phyloP scores from a whole-genome alignment of 2,797 vertebrate genomes.

The Numenius phaeopus region DNA sequence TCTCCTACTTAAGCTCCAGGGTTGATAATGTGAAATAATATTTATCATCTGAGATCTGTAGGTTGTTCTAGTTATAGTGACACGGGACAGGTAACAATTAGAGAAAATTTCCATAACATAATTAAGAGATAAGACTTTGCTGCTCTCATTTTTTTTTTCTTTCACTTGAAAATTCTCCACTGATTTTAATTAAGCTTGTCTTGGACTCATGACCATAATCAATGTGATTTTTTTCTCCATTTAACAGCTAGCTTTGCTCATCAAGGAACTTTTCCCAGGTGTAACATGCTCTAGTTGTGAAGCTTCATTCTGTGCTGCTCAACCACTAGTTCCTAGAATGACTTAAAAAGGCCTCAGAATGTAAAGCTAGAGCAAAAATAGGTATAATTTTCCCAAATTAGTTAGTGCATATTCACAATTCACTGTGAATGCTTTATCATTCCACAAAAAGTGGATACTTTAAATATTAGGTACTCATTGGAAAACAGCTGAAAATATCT shows the following conservation, averaged over 20 bases:
- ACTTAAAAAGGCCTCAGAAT: conserved; percentile 1
- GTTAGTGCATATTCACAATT: neutral
- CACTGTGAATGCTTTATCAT: neutral
- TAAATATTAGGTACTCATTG: neutral
- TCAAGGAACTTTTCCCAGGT: conserved; percentile 45
- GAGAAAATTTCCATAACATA: conserved; percentile 22
- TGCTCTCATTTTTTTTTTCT: neutral
- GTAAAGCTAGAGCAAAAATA: neutral
- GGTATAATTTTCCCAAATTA: neutral
- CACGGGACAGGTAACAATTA: conserved; percentile 24
- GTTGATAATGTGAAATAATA: neutral
- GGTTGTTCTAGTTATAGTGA: neutral
- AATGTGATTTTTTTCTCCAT: neutral
- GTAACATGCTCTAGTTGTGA: conserved; percentile 10
- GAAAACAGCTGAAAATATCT: neutral
- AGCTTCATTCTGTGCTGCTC: neutral
- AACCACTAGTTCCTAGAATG: neutral
- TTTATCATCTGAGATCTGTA: neutral
- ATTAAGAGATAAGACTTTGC: conserved; percentile 25
- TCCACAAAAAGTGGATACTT: neutral
- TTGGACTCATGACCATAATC: conserved; percentile 53
- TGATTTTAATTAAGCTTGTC: conserved; percentile 65
- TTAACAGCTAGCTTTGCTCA: conserved; percentile 40
- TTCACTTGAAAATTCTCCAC: conserved; percentile 32
- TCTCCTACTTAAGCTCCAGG: neutral